Evolutionary conservation across 2,113 vertebrate genomes (phyloP).

Genomic region (Anthoscopus minutus): DNA sequence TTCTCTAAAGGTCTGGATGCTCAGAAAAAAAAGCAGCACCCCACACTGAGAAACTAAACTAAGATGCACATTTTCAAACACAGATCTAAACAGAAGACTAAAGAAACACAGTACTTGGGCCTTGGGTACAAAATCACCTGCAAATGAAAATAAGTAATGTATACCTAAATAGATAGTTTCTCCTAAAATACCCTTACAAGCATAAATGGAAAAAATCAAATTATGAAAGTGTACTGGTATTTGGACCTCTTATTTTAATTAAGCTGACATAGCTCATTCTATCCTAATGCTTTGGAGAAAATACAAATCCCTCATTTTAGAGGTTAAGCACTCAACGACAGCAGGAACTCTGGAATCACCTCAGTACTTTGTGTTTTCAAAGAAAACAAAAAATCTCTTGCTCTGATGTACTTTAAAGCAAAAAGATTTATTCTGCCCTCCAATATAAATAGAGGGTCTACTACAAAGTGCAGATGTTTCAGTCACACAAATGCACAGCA

Average conservation of each 20-base stretch:
- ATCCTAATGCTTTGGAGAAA: neutral
- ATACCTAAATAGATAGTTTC: neutral
- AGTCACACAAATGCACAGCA: neutral
- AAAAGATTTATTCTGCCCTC: neutral
- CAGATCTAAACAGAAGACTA: neutral
- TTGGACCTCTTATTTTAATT: neutral
- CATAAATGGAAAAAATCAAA: neutral
- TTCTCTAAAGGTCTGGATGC: neutral
- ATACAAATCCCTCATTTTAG: neutral
- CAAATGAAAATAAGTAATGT: neutral
- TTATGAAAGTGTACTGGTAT: neutral
- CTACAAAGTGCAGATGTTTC: neutral
- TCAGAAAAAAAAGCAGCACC: neutral
- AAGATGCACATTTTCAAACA: neutral
- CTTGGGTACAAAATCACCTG: neutral
- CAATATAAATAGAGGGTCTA: neutral
- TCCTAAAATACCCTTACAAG: neutral
- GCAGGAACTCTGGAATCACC: neutral
- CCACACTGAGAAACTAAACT: neutral
- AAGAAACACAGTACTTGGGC: neutral
- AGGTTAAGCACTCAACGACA: neutral
- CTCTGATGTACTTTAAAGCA: neutral
- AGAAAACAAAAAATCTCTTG: slow-evolving; percentile 2
- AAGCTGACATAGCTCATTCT: neutral
- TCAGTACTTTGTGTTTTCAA: neutral